Percentiles rank a stretch among this genome's conserved stretches.
These are phyloP conservation scores for Myotis brandtii DNA, from an alignment of 2,113 vertebrate genomes.

Conservation along the genomic window DNA sequence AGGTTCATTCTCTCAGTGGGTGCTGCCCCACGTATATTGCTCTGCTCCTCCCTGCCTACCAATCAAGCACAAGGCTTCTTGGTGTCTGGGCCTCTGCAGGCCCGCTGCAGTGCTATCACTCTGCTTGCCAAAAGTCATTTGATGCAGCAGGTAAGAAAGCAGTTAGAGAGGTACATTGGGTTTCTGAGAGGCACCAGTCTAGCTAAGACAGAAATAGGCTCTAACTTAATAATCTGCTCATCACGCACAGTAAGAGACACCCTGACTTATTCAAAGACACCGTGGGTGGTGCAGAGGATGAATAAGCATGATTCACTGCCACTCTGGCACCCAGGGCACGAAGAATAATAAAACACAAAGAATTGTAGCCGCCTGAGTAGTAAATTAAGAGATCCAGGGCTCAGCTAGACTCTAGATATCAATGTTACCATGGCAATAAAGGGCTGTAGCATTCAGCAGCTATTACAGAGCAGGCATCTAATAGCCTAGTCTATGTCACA, in stretches of 20 bases:
- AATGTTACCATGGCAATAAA: conserved; percentile 82
- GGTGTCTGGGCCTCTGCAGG: background rate
- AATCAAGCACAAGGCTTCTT: conserved; percentile 5
- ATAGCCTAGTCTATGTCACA: conserved; percentile 79
- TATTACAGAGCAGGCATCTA: conserved; percentile 79
- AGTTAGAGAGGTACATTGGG: conserved; percentile 47
- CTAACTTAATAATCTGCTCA: conserved; percentile 79
- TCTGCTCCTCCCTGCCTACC: background rate
- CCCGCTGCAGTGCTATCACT: conserved; percentile 26
- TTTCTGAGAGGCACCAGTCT: conserved; percentile 63
- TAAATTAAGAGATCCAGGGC: conserved; percentile 81
- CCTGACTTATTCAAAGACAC: conserved; percentile 80
- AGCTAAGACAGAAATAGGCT: conserved; percentile 71
- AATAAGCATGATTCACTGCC: conserved; percentile 83
- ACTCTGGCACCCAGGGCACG: conserved; percentile 75
- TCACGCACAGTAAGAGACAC: conserved; percentile 80
- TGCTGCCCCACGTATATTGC: background rate
- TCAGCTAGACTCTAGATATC: conserved; percentile 79
- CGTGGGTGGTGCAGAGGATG: conserved; percentile 76
- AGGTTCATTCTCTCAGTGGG: background rate
- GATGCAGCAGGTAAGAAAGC: conserved; percentile 57
- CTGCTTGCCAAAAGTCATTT: conserved; percentile 54
- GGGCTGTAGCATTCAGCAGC: conserved; percentile 75
- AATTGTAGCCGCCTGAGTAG: conserved; percentile 78
- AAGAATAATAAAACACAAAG: conserved; percentile 82